Conservation (phyloP, 2,113 vertebrate genomes). For the Cochlearius cochlearius region DNA sequence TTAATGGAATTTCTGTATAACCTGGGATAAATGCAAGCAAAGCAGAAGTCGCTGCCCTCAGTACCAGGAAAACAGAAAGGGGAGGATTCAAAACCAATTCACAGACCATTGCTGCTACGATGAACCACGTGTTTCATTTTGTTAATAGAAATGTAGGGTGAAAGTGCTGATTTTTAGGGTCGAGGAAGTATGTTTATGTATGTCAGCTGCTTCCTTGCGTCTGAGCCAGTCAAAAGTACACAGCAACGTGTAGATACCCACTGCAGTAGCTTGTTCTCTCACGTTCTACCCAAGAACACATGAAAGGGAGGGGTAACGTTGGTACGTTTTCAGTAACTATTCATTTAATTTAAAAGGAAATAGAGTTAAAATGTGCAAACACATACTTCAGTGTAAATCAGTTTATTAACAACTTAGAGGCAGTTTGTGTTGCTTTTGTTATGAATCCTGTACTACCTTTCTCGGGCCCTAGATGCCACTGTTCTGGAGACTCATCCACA, state of each 20-base stretch:
- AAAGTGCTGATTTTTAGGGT: neutral
- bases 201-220: neutral
- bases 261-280: neutral
- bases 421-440: neutral
- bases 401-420: neutral
- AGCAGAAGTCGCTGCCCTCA: neutral
- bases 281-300: rapidly evolving
- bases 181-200: neutral
- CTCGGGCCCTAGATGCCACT: neutral
- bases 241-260: too few relatives aligned
- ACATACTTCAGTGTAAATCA: neutral
- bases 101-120: neutral
- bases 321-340: neutral
- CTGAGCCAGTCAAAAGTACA: neutral
- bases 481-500: neutral
- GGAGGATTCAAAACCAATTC: neutral
- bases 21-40: neutral
- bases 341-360: neutral
- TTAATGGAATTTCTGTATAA: too few relatives aligned
- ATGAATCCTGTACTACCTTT: neutral
- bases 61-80: neutral
- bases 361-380: neutral
- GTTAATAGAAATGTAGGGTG: neutral
- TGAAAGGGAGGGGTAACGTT: too few relatives aligned
- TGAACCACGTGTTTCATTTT: too few relatives aligned